phyloP scores from a whole-genome alignment of 2,888 invertebrate species.

The Sarcophaga subvicina region DNA sequence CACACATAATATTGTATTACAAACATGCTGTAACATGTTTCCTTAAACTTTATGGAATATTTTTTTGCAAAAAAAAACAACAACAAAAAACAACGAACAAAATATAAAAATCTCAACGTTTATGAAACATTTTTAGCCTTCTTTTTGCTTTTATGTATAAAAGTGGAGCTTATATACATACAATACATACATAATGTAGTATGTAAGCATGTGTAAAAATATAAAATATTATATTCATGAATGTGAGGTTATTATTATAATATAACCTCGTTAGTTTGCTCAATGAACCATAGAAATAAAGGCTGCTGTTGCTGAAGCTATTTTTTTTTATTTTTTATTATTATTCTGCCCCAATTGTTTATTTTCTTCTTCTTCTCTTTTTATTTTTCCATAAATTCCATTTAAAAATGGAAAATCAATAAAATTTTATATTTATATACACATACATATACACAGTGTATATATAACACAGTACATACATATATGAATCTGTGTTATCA shows the following conservation, averaged over 20 bases:
- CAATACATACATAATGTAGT: not conserved
- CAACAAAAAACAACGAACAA: no score
- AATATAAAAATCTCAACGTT: no score
- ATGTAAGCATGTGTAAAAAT: not conserved
- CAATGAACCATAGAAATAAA: conserved; percentile 51
- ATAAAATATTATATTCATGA: not conserved
- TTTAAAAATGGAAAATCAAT: conserved; percentile 31
- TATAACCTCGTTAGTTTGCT: conserved; percentile 62
- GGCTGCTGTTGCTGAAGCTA: conserved; percentile 43
- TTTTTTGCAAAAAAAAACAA: no score
- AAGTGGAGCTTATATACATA: no score
- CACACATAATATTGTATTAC: no score
- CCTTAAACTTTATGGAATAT: no score
- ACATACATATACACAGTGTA: not conserved
- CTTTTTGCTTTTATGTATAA: no score
- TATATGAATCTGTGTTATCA: not conserved
- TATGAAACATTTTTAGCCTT: no score
- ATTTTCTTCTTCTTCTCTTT: not conserved
- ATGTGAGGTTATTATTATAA: conserved; percentile 36
- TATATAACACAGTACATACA: not conserved
- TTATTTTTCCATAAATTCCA: not conserved
- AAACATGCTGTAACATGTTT: no score
- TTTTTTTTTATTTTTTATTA: conserved; percentile 24
- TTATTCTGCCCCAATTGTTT: conserved; percentile 22
- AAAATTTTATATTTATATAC: not conserved